These are phyloP conservation scores for Passer domesticus DNA, from an alignment of 2,113 vertebrate genomes.

Conservation along the genomic window DNA sequence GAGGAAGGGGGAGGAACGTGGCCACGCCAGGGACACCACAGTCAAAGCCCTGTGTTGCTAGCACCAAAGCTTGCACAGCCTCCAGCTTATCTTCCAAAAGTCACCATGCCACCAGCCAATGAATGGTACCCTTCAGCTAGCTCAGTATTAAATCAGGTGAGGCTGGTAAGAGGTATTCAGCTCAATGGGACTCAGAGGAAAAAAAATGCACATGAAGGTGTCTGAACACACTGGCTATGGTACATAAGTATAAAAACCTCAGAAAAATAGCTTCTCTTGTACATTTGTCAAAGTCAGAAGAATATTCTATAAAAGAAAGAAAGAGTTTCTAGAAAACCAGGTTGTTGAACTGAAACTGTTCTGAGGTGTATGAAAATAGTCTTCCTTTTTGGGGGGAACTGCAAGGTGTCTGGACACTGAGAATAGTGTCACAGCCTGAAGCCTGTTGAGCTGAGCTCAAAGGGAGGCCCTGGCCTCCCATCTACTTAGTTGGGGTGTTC, in stretches of 20 bases:
- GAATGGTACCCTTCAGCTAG: not conserved
- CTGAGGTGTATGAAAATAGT: not conserved
- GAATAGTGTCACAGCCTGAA: not conserved
- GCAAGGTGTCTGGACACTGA: not conserved
- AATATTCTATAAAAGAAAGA: not conserved
- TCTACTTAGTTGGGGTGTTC: not conserved
- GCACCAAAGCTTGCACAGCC: not conserved
- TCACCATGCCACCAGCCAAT: not conserved
- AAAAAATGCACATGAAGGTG: not conserved
- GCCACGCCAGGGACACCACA: not conserved
- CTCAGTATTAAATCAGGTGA: not conserved
- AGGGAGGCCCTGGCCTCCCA: not conserved
- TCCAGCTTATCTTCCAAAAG: not conserved
- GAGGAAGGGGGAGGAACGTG: not conserved
- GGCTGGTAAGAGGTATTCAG: not conserved
- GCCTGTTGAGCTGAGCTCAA: not conserved
- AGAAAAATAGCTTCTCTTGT: not conserved
- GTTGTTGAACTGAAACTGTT: not conserved
- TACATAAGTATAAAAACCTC: not conserved
- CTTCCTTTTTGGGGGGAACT: accelerated
- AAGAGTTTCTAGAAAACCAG: not conserved
- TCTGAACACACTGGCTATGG: not conserved
- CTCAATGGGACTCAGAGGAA: not conserved
- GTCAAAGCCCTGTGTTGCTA: not conserved
- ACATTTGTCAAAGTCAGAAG: not conserved